Percentiles rank a stretch among this genome's conserved stretches.
Conservation (phyloP, 2,888 invertebrate species). For the Rhagonycha fulva region DNA sequence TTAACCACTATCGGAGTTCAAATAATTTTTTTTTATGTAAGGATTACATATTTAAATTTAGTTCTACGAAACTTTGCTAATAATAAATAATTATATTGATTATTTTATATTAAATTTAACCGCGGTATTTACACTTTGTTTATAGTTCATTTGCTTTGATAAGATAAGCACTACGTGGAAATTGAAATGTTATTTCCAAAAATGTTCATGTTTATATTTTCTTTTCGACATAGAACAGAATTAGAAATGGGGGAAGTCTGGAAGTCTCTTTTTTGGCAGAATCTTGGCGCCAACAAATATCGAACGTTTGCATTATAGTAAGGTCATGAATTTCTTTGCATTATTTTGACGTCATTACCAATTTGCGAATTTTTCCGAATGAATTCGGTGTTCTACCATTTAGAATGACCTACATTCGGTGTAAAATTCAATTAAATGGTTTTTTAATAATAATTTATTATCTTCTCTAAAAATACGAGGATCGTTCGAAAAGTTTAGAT, state of each 20-base stretch:
- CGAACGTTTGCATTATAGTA: background rate
- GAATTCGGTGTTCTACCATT: background rate
- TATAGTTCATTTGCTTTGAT: background rate
- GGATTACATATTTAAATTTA: too few species aligned
- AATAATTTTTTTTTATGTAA: too few species aligned
- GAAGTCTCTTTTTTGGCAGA: background rate
- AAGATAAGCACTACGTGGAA: background rate
- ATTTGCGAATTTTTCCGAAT: background rate
- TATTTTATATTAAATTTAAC: background rate
- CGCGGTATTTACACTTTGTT: background rate
- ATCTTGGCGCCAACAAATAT: background rate
- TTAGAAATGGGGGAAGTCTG: background rate
- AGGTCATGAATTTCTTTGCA: background rate
- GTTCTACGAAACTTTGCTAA: too few species aligned
- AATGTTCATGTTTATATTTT: background rate
- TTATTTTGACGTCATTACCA: background rate
- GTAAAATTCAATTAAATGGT: background rate
- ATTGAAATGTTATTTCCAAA: background rate
- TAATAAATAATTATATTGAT: background rate
- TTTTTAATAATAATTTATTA: too few species aligned
- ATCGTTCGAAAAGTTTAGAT: background rate
- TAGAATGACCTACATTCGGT: background rate
- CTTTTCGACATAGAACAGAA: background rate
- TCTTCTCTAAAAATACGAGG: background rate
- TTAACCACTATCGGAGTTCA: too few species aligned